phyloP scores from a whole-genome alignment of 2,113 vertebrate species.

The Symphodus melops region DNA sequence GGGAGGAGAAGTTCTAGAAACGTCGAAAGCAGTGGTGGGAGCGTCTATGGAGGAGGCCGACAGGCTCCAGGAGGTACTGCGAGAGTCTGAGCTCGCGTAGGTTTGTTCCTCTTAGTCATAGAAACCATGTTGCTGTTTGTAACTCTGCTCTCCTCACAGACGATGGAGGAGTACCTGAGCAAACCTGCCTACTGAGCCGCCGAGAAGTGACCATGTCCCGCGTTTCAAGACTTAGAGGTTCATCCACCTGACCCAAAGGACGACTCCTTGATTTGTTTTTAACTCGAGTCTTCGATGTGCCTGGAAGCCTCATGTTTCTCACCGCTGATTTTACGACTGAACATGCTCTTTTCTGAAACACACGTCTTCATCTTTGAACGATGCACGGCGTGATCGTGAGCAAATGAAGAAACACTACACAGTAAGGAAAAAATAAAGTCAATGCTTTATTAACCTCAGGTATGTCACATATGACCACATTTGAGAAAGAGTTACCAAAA shows the following conservation, averaged over 20 bases:
- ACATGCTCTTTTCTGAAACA: not conserved
- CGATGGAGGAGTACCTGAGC: slow-evolving; percentile 95
- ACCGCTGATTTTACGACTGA: not conserved
- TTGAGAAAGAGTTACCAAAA: slow-evolving; percentile 72
- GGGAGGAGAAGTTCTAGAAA: slow-evolving; percentile 93
- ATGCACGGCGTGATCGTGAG: not conserved
- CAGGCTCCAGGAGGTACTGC: slow-evolving; percentile 92
- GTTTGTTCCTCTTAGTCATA: slow-evolving; percentile 4
- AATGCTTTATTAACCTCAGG: slow-evolving; percentile 86
- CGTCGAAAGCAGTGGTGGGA: slow-evolving; percentile 87
- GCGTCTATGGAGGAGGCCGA: slow-evolving; percentile 90
- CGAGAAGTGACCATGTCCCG: not conserved
- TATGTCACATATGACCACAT: slow-evolving; percentile 80
- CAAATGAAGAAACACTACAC: slow-evolving; percentile 76
- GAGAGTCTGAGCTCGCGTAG: not conserved
- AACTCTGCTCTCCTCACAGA: slow-evolving; percentile 81
- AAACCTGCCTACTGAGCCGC: slow-evolving; percentile 87
- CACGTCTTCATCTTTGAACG: not conserved
- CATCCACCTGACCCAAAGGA: not conserved
- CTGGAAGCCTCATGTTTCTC: slow-evolving; percentile 5
- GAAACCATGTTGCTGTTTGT: not conserved
- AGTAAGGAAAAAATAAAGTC: slow-evolving; percentile 82
- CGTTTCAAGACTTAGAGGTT: slow-evolving; percentile 12
- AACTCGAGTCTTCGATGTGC: not conserved
- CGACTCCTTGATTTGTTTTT: not conserved